A percentile compares a stretch with the other conserved stretches of the same genome.
These are phyloP conservation scores for Parasteatoda tepidariorum DNA, from an alignment of 1,140 invertebrate genomes.

Conservation along the genomic window DNA sequence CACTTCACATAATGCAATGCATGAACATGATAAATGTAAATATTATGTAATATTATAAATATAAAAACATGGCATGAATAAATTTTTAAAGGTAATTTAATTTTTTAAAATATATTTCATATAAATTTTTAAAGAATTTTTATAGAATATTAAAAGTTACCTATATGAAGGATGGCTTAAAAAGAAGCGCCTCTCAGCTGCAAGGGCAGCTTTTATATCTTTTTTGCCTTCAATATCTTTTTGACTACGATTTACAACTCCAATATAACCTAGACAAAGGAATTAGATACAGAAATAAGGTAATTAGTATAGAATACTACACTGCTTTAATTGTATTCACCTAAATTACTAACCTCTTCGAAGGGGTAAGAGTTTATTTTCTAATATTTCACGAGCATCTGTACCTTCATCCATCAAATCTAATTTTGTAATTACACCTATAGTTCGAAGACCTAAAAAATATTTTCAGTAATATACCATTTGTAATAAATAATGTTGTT, in stretches of 20 bases:
- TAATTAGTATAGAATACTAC: not conserved
- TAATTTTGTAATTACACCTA: conserved; percentile 69
- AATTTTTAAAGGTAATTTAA: no score
- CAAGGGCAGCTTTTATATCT: conserved; percentile 94
- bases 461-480: no score
- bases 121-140: no score
- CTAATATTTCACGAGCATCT: conserved; percentile 69
- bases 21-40: no score
- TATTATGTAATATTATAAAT: no score
- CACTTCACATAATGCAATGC: no score
- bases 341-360: conserved; percentile 55
- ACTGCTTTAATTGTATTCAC: not conserved
- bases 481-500: no score
- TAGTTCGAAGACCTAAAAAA: conserved; percentile 75
- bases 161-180: conserved; percentile 92
- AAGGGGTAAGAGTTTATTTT: conserved; percentile 63
- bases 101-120: no score
- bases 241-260: conserved; percentile 98
- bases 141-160: conserved; percentile 43
- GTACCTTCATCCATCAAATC: conserved; percentile 64
- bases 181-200: conserved; percentile 98
- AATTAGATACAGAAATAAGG: not conserved
- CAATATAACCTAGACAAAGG: conserved; percentile 80
- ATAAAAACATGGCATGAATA: no score
- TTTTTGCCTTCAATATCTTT: conserved; percentile 84